These are phyloP conservation scores for Drosophila auraria DNA, from an alignment of 1,140 invertebrate species.

Conservation along the genomic window DNA sequence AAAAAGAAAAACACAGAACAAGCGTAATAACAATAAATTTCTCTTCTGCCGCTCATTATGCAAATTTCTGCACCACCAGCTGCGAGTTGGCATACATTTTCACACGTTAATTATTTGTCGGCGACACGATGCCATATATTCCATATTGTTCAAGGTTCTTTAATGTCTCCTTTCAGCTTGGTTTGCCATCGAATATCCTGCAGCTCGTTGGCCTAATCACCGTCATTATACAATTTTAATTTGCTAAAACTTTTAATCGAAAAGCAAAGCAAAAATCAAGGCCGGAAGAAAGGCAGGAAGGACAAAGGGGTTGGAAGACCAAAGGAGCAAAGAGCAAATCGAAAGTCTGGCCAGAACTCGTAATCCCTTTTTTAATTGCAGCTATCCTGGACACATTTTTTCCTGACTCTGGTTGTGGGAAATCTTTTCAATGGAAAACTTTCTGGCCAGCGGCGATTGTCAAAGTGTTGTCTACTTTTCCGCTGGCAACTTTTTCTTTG, in stretches of 20 bases:
- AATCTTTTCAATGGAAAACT: constrained; percentile 40
- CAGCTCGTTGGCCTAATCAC: constrained; percentile 61
- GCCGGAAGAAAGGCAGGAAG: constrained; percentile 21
- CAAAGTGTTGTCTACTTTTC: constrained; percentile 73
- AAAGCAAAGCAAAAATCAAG: constrained; percentile 45
- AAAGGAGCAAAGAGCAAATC: constrained; percentile 52
- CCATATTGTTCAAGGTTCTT: constrained; percentile 12
- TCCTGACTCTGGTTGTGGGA: constrained; percentile 19
- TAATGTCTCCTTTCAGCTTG: background rate
- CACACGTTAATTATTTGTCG: constrained; percentile 70
- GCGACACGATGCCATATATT: constrained; percentile 53
- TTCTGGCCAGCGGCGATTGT: constrained; percentile 54
- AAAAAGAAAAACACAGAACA: constrained; percentile 39
- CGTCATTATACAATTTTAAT: constrained; percentile 79
- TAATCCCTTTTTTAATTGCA: constrained; percentile 83
- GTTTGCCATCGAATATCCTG: background rate
- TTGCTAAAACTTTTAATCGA: constrained; percentile 76
- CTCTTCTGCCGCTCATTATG: constrained; percentile 53
- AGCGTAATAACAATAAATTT: constrained; percentile 70
- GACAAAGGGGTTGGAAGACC: background rate
- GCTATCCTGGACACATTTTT: constrained; percentile 47
- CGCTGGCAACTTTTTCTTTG: constrained; percentile 63
- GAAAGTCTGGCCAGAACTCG: constrained; percentile 58
- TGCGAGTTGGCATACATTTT: constrained; percentile 62
- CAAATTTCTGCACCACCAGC: constrained; percentile 61